Evolutionary conservation across 2,113 vertebrate species (phyloP), one percentile per base, ranked within the genome.

Genomic region (Tenrec ecaudatus): DNA sequence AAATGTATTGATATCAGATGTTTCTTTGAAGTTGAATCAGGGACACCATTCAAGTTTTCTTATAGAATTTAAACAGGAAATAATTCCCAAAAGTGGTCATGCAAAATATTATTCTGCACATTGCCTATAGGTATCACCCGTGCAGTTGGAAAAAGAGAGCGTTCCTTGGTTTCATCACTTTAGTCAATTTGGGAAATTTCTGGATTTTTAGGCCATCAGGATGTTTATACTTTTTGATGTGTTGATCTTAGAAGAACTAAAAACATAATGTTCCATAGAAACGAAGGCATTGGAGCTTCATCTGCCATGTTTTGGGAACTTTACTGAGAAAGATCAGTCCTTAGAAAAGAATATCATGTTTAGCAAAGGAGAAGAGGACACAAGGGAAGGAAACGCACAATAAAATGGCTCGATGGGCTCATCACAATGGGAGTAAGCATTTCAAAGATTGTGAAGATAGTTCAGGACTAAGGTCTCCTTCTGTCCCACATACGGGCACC

Each of bases 111-210:
- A 23, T 20, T 12, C 47, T 53, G 47, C 47, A 53, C 47, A 12
- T 53, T 53, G 9, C 47, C 47, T 6, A 29, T 25, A 77, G 9
- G 10, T 40, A 64, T 84, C 90, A 58, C 36, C 69, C 76, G 31
- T 7, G 31, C 38, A 9, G 27, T 38, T 22, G 57, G 71, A 33
- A 29, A 60, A 16, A 7, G 2, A 2, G 3, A 8, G 11, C 22
- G 90, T 91, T 85, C 14, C 6, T n/a, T 83, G 64, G 4, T 76
- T 85, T 69, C 31, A 38, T 40, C 89, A 79, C 93, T 83, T 85
- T 64, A 33, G 53, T 40, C 87, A 79, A 94, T 83, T 47, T 71
- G 57, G 25, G 23, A 88, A 76, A n/a, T 31, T 33, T 36, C 15
- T 16, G 29, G 53, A 87, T 85, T 75, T 80, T 75, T 80, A 90